Evolutionary conservation across 2,888 invertebrate species (phyloP), one percentile per base, ranked within the genome.

Genomic region (Ferdinandea cuprea): DNA sequence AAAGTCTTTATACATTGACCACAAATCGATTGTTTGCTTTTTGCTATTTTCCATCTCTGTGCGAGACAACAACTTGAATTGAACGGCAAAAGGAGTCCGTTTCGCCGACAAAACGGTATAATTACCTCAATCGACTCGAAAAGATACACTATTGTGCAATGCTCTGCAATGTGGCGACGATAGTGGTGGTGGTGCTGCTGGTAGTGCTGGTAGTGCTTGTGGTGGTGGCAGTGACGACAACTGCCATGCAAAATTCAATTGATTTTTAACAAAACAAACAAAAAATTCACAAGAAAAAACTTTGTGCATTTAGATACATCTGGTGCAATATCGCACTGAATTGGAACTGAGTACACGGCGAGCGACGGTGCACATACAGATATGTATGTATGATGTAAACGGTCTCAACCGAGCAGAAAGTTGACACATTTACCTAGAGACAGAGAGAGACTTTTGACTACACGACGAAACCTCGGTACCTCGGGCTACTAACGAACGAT

Each of bases 301-400:
- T 46, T 37, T n/a, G 32, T 46, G 61, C 56, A 35, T 30, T 25
- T 52, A 59, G 37, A 37, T 72, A 63, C 78, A 73, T 83, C 83
- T 83, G 83, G 83, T 83, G 83, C 78, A 83, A 83, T 83, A 83
- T 83, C 66, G 81, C 77, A 83, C 77, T 83, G 77, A 59, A 77
- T 77, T 77, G 77, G 66, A 83, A 81, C 77, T 77, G 74, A 68
- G 32, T 32, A 42, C 52, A 79, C 37, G 40, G 30, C 48, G 8
- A 42, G n/a, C n/a, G n/a, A n/a, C n/a, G n/a, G n/a, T n/a, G n/a
- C 37, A 17, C 58, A 28, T 37, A 56, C 40, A 46, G 32, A 40
- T 65, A 37, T 11, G 28, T 59, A 46, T 56, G 56, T 32, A 83
- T 83, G 83, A 78, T 78, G 83, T 73, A 78, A 83, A 83, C 68